Evolutionary conservation across 1,140 invertebrate genomes (phyloP).

Genomic region (Orius laevigatus): DNA sequence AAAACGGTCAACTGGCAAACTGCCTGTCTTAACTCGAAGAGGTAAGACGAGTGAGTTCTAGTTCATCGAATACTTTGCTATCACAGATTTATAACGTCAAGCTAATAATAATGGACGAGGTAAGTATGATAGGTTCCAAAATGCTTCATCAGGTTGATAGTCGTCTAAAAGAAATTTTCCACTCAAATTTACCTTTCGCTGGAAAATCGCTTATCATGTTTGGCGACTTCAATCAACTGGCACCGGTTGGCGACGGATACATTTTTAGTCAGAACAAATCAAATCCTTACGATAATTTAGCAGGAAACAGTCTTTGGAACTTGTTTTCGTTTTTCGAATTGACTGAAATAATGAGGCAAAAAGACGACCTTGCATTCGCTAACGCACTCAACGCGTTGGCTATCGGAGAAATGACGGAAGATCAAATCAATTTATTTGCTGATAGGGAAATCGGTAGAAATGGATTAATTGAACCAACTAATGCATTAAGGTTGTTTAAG

Average conservation of each 20-base stretch:
- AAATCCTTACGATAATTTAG: conserved; percentile 5
- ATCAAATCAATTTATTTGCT: no score
- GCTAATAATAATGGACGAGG: conserved; percentile 11
- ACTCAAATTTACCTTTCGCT: conserved; percentile 6
- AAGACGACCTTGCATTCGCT: conserved; percentile 13
- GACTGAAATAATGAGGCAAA: conserved; percentile 17
- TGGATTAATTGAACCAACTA: no score
- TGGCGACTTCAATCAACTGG: conserved; percentile 18
- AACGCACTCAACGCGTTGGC: conserved; percentile 14
- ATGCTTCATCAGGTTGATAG: conserved; percentile 11
- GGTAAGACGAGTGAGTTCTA: not conserved
- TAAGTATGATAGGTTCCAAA: conserved; percentile 10
- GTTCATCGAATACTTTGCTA: not conserved
- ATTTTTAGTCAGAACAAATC: conserved; percentile 4
- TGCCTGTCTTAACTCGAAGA: not conserved
- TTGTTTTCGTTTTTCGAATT: conserved; percentile 12
- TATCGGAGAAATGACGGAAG: conserved; percentile 8
- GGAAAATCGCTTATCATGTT: conserved; percentile 10
- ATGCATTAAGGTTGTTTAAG: no score
- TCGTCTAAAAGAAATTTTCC: conserved; percentile 12
- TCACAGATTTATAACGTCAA: conserved; percentile 1
- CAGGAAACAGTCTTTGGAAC: conserved; percentile 9
- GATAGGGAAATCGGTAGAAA: no score
- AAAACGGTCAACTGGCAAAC: not conserved
- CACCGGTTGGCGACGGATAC: conserved; percentile 13